Evolutionary conservation across 2,797 vertebrate species (phyloP), one percentile per base, ranked within the genome.

Genomic region (Distichodus sexfasciatus): DNA sequence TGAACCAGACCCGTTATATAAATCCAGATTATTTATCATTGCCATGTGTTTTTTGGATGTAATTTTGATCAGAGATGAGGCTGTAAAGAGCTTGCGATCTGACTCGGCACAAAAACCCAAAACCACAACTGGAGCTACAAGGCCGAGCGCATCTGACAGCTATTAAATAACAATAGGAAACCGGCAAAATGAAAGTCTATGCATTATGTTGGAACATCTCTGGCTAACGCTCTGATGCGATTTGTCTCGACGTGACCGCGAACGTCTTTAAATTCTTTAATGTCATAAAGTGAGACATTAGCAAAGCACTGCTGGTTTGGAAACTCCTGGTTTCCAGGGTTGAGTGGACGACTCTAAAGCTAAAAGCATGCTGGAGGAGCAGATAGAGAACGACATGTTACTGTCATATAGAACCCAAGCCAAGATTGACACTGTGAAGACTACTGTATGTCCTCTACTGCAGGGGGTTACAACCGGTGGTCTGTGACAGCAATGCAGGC

Each of bases 311-410:
- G 14, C 33, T 12, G 47, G 55, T 38, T 57, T 68, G 29, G 60
- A 69, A 50, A 29, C 67, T 36, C 57, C 26, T 21, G 24, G 14
- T 63, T 68, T 55, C 29, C 47, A 38, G 69, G 65, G 35, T 74
- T 47, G 58, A 57, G 43, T 63, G 65, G 55, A 68, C 17, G 29
- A 17, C 35, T 19, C 26, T 57, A 69, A 74, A 48, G 55, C 43
- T 55, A 68, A 68, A 38, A 67, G 31, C 19, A 57, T 63, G 65
- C 33, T 68, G 19, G 48, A 26, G 24, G 53, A 61, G 41, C 46
- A 24, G 31, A 21, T 50, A 46, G 47, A 46, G 47, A 55, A 57
- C 41, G 1, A 40, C 50, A 31, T 23, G 31, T n/a, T 73, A 23
- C 11, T 31, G 48, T 35, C 26, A 62, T 19, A 41, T 44, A 62